Evolutionary conservation across 2,888 invertebrate species (phyloP).

Genomic region (Venusia cambrica): DNA sequence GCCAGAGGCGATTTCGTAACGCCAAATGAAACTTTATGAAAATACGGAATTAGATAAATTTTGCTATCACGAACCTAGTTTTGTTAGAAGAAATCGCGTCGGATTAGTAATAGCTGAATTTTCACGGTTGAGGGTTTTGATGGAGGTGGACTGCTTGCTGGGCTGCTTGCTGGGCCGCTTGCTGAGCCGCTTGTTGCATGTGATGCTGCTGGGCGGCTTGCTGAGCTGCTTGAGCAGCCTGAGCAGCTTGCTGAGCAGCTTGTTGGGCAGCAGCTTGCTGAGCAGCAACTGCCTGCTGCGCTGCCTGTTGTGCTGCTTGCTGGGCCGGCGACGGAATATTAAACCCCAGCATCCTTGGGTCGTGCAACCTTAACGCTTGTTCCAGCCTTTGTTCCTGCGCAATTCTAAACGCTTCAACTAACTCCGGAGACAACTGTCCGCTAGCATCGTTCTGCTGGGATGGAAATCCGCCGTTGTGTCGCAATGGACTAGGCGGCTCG

Average conservation of each 20-base stretch:
- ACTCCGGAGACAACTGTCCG: slow-evolving; percentile 84
- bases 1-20: slow-evolving; percentile 70
- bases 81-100: slow-evolving; percentile 66
- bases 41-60: slow-evolving; percentile 32
- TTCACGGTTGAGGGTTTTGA: slow-evolving; percentile 86
- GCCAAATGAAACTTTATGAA: slow-evolving; percentile 40
- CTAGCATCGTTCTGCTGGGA: slow-evolving; percentile 63
- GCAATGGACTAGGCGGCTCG: slow-evolving; percentile 62
- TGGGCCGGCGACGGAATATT: slow-evolving; percentile 80
- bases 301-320: slow-evolving; percentile 67
- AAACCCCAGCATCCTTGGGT: slow-evolving; percentile 90
- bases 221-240: slow-evolving; percentile 58
- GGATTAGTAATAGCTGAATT: slow-evolving; percentile 90
- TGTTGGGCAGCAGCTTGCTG: slow-evolving; percentile 38
- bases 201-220: slow-evolving; percentile 59
- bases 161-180: slow-evolving; percentile 71
- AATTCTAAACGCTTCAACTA: slow-evolving; percentile 86
- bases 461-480: slow-evolving; percentile 74
- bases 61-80: slow-evolving; percentile 41
- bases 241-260: slow-evolving; percentile 47
- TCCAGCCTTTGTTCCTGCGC: slow-evolving; percentile 90
- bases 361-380: slow-evolving; percentile 90
- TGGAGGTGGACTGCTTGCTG: slow-evolving; percentile 79
- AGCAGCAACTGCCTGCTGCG: slow-evolving; percentile 44
- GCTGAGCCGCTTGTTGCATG: slow-evolving; percentile 65